These are phyloP conservation scores for Platysternon megacephalum DNA, from an alignment of 2,113 vertebrate species.

Conservation along the genomic window DNA sequence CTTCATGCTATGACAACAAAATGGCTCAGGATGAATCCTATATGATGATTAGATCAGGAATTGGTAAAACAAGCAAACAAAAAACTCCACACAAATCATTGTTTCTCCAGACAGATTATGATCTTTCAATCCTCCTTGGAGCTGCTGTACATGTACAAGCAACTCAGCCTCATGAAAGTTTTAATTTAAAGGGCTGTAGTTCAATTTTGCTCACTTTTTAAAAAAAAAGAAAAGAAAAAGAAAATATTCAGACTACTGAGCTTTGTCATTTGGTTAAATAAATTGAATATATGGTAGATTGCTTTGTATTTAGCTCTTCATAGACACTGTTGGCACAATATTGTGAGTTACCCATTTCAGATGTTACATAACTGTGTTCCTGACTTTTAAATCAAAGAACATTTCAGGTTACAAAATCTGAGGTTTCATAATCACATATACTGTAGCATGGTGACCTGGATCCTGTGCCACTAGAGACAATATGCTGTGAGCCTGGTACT, in stretches of 20 bases:
- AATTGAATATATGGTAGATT: not conserved
- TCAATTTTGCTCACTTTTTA: not conserved
- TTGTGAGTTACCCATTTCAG: not conserved
- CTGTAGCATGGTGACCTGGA: not conserved
- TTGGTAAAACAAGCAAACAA: not conserved
- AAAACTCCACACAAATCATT: not conserved
- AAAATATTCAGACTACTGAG: not conserved
- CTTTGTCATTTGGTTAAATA: not conserved
- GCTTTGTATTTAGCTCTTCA: not conserved
- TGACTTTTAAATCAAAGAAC: not conserved
- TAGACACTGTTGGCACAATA: not conserved
- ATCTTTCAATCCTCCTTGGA: not conserved
- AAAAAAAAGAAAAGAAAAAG: not conserved
- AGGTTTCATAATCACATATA: not conserved
- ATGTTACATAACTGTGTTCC: not conserved
- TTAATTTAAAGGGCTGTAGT: not conserved
- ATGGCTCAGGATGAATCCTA: not conserved
- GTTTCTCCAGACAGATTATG: slow-evolving; percentile 5
- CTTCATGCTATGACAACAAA: not conserved
- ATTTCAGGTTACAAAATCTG: not conserved
- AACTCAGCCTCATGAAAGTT: slow-evolving; percentile 4
- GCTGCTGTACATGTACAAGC: not conserved
- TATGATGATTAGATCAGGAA: slow-evolving; percentile 2
- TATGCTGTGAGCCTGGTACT: not conserved
- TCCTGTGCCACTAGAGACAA: not conserved